These are phyloP conservation scores for Malacosoma neustria DNA, from an alignment of 2,888 invertebrate species.

Conservation along the genomic window DNA sequence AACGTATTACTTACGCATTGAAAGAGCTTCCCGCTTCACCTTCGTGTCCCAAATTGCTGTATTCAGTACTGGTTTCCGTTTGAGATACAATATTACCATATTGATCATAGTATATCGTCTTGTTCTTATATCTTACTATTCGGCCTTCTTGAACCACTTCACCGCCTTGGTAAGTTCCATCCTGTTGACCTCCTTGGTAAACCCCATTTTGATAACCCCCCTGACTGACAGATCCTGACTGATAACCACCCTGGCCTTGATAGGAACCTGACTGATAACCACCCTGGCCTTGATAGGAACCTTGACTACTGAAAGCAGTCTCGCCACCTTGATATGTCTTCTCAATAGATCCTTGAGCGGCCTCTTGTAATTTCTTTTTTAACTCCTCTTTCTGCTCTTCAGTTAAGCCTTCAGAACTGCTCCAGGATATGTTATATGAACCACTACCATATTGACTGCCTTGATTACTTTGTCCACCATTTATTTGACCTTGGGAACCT, in stretches of 20 bases:
- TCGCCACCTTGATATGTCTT: slow-evolving; percentile 8
- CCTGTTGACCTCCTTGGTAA: background rate
- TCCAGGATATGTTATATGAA: slow-evolving; percentile 38
- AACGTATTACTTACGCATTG: slow-evolving; percentile 40
- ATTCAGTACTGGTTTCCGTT: slow-evolving; percentile 70
- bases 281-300: slow-evolving; percentile 4
- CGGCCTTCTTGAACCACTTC: slow-evolving; percentile 21
- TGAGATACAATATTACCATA: slow-evolving; percentile 61
- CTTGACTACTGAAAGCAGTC: slow-evolving; percentile 16
- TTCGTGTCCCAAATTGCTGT: slow-evolving; percentile 52
- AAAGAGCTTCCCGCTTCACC: slow-evolving; percentile 63
- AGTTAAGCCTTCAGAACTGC: slow-evolving; percentile 31
- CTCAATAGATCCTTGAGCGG: slow-evolving; percentile 18
- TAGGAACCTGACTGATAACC: slow-evolving; percentile 12
- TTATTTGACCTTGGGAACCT: slow-evolving; percentile 12
- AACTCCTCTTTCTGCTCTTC: slow-evolving; percentile 46
- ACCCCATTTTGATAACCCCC: slow-evolving; percentile 5
- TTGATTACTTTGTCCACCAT: slow-evolving; percentile 11
- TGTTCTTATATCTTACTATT: slow-evolving; percentile 41
- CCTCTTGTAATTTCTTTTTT: slow-evolving; percentile 31
- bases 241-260: slow-evolving; percentile 23
- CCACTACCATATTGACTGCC: slow-evolving; percentile 5
- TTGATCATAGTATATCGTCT: slow-evolving; percentile 46
- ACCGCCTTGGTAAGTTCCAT: slow-evolving; percentile 17
- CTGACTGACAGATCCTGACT: slow-evolving; percentile 18